Conservation (phyloP, 2,113 vertebrate species). For the Phodopus roborovskii region DNA sequence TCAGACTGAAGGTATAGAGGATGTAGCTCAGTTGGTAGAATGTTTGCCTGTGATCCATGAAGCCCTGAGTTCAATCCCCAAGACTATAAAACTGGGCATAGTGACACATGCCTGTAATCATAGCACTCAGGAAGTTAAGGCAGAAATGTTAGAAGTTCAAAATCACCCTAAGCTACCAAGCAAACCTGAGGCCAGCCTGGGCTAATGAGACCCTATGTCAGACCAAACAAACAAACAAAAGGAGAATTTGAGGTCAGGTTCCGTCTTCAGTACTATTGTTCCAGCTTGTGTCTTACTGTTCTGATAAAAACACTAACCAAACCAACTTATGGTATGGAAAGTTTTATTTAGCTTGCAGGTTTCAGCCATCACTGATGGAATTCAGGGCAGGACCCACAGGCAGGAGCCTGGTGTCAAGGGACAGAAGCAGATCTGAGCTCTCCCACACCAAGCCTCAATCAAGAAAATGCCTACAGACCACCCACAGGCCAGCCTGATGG, state of each 20-base stretch:
- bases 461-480: not conserved
- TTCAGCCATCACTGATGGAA: not conserved
- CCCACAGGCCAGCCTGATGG: not conserved
- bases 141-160: not conserved
- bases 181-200: not conserved
- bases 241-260: not conserved
- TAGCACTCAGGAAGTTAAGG: not conserved
- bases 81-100: not conserved
- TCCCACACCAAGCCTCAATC: not conserved
- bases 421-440: too few species aligned
- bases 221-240: not conserved
- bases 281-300: not conserved
- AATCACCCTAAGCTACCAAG: not conserved
- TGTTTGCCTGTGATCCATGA: not conserved
- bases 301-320: not conserved
- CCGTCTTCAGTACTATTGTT: not conserved
- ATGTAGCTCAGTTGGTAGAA: not conserved
- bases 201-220: not conserved
- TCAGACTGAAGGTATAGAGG: not conserved
- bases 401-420: not conserved
- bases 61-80: not conserved
- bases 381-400: not conserved
- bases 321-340: not conserved
- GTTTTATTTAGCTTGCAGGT: not conserved
- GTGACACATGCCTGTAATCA: not conserved